Conservation (phyloP, 2,888 invertebrate genomes). For the Colletes collaris region DNA sequence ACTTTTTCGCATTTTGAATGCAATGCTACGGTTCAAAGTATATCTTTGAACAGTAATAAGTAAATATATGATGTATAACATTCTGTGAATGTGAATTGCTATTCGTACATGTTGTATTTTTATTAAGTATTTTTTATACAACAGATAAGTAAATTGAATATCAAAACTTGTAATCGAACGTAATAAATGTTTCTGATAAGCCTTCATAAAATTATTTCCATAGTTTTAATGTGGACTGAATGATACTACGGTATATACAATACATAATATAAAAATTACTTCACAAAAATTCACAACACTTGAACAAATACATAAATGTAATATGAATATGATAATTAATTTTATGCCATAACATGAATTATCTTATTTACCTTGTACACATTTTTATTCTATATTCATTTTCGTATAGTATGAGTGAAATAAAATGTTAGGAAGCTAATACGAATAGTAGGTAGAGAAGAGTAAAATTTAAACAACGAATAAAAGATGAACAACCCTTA, state of each 20-base stretch:
- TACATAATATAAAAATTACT: background rate
- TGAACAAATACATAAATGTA: background rate
- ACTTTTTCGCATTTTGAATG: background rate
- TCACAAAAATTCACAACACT: constrained; percentile 1
- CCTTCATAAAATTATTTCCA: background rate
- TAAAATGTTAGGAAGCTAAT: too few species aligned
- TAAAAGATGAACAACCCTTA: too few species aligned
- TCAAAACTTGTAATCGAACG: background rate
- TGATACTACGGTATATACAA: background rate
- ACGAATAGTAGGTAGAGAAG: too few species aligned
- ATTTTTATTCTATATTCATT: background rate
- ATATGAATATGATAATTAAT: background rate
- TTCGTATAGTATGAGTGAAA: background rate
- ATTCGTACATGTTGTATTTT: constrained; percentile 5
- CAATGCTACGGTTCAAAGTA: background rate
- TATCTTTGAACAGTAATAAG: constrained; percentile 6
- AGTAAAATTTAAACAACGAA: too few species aligned
- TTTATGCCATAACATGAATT: background rate
- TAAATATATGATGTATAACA: constrained; percentile 29
- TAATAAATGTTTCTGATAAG: background rate
- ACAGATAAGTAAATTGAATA: background rate
- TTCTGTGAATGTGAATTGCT: constrained; percentile 39
- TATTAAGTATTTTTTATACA: constrained; percentile 20
- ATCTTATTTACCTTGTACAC: background rate
- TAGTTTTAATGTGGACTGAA: background rate